Evolutionary conservation across 2,797 vertebrate species (phyloP).

Genomic region (Ceryle rudis): DNA sequence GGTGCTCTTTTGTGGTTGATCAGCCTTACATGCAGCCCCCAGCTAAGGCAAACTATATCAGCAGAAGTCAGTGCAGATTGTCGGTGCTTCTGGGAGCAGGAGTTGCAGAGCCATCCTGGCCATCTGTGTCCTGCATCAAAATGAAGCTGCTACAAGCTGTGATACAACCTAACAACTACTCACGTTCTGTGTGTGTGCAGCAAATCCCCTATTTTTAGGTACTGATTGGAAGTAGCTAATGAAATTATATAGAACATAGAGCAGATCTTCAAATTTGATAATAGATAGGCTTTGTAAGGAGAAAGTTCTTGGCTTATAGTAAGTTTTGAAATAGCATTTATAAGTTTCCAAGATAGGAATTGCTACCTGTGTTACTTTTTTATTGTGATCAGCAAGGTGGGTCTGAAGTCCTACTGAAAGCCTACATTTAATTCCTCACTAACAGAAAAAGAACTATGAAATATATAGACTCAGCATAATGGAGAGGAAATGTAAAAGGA

Average conservation of each 20-base stretch:
- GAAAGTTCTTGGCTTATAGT: neutral
- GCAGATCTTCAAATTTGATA: neutral
- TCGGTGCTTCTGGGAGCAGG: neutral
- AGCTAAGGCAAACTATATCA: neutral
- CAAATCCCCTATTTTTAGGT: neutral
- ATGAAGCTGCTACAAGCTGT: neutral
- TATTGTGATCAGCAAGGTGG: neutral
- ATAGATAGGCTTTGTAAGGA: neutral
- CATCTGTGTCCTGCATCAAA: neutral
- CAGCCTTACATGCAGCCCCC: accelerated
- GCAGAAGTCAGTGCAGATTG: neutral
- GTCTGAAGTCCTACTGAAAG: neutral
- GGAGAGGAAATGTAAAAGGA: conserved; percentile 48
- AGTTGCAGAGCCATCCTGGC: neutral
- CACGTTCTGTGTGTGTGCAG: neutral
- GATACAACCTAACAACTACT: neutral
- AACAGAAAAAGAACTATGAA: neutral
- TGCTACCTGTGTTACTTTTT: neutral
- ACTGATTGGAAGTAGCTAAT: neutral
- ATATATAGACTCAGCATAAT: neutral
- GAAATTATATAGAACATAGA: neutral
- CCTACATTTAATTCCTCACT: neutral
- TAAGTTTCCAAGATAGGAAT: neutral
- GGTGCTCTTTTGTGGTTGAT: neutral
- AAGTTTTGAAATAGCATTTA: neutral